Base-by-base conservation (phyloP, 1,140 invertebrate genomes). In the Drosophila pseudoobscura region DNA sequence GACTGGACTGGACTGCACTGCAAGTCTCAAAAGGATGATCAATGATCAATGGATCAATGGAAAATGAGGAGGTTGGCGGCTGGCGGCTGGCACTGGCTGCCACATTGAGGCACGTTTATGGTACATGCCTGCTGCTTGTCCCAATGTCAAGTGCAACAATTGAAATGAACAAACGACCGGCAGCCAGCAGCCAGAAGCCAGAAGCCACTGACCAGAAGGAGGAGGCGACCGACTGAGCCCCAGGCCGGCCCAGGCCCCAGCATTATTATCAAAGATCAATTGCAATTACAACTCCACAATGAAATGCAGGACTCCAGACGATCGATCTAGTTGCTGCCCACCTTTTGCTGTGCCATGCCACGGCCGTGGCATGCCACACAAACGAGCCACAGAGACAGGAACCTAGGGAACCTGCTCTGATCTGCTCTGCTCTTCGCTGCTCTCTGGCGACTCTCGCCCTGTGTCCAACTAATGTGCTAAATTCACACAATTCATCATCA, bases 191-290 rank as follows among this genome's bases (percentile, higher is more conserved):
- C 54, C 66, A 69, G n/a, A n/a, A 53, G 22, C 54, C 20, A 20
- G 20, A 49, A 53, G 22, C 54, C 66, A 69, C 43, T 11, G 65
- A 69, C 57, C 29, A 17, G 17, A 8, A 31, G 29, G 29, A 31
- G 29, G 29, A 31, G 29, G 29, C 7, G 17, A 17, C 17, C 0
- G 17, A 17, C 17, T 17, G 17, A 17, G 17, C 17, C 17, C 17
- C 17, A 17, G 17, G 17, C 17, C 17, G 29, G 29, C 24, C 4
- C 24, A 26, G 24, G 4, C 4, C 3, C 24, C 24, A 88, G 83
- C 83, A 83, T 87, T 87, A 87, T 87, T 89, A 88, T 88, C 88
- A 84, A 88, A 90, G 87, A 90, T 90, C 87, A 90, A 90, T 90
- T 87, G 87, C 87, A 90, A 90, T 90, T 90, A 90, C 87, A 87